phyloP scores from a whole-genome alignment of 2,888 invertebrate genomes.

The Xanthostigma xanthostigma region DNA sequence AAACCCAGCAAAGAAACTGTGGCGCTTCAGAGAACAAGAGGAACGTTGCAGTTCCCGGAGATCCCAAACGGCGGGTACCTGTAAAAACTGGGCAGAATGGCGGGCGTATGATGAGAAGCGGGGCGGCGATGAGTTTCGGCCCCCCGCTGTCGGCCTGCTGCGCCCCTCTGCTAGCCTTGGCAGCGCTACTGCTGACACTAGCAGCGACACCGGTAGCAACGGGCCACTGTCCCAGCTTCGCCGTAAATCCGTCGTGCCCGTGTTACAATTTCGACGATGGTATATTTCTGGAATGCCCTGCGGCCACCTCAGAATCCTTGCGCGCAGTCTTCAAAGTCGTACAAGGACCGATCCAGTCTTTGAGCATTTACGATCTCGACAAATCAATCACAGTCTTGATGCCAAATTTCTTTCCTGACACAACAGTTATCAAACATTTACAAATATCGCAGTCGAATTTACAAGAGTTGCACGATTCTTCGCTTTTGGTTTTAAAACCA shows the following conservation, averaged over 20 bases:
- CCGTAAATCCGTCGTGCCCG: conserved; percentile 69
- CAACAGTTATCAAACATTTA: conserved; percentile 40
- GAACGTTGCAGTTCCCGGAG: too few relatives aligned
- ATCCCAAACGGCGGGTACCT: too few relatives aligned
- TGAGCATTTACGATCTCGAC: conserved; percentile 81
- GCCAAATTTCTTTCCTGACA: conserved; percentile 56
- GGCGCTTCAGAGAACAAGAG: too few relatives aligned
- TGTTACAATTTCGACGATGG: conserved; percentile 89
- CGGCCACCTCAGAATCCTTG: conserved; percentile 60
- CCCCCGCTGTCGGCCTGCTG: too few relatives aligned
- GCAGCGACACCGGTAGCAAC: conserved; percentile 7
- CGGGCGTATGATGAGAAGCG: too few relatives aligned
- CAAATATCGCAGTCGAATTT: conserved; percentile 47
- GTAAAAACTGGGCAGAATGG: too few relatives aligned
- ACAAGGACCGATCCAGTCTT: conserved; percentile 56
- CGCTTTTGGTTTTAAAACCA: conserved; percentile 52
- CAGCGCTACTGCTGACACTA: too few relatives aligned
- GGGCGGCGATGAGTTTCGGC: too few relatives aligned
- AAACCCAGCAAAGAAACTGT: too few relatives aligned
- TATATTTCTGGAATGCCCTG: conserved; percentile 77
- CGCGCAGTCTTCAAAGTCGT: conserved; percentile 57
- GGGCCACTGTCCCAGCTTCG: conserved; percentile 53
- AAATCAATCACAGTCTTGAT: conserved; percentile 61
- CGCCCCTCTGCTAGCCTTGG: too few relatives aligned
- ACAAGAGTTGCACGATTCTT: conserved; percentile 52